phyloP scores from a whole-genome alignment of 2,797 vertebrate genomes.

The Ctenochaetus hawaiiensis region DNA sequence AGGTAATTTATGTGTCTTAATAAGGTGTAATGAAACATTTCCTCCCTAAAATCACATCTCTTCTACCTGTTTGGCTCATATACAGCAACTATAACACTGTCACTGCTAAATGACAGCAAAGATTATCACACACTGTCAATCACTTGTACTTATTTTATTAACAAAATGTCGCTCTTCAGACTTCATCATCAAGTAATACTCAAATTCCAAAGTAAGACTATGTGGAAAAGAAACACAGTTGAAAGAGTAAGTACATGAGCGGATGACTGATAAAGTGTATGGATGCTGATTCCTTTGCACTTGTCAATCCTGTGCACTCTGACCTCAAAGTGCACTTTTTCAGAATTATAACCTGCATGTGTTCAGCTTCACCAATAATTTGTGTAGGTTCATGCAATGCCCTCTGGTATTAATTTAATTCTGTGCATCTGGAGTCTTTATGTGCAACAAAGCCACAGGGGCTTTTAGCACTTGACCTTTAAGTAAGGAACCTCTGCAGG shows the following conservation, averaged over 20 bases:
- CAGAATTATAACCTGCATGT: neutral
- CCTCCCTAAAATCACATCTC: conserved; percentile 1
- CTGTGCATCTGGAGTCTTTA: conserved; percentile 2
- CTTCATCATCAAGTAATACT: no score
- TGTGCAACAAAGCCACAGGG: neutral
- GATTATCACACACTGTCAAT: no score
- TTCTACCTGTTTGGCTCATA: conserved; percentile 3
- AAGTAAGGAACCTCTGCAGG: neutral
- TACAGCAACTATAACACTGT: neutral
- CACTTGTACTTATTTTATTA: neutral
- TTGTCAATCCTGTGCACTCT: neutral
- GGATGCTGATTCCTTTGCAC: no score
- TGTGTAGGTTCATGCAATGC: neutral
- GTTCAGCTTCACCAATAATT: neutral
- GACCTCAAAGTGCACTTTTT: neutral
- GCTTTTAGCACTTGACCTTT: neutral
- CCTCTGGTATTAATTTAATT: conserved; percentile 24
- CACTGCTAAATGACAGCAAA: neutral
- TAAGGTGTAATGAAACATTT: neutral
- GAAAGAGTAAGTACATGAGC: neutral
- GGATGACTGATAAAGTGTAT: no score
- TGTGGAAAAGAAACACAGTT: neutral
- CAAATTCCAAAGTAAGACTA: neutral
- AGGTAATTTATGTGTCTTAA: neutral
- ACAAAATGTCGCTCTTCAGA: neutral